Conservation (phyloP, 2,113 vertebrate species). For the Merops nubicus region DNA sequence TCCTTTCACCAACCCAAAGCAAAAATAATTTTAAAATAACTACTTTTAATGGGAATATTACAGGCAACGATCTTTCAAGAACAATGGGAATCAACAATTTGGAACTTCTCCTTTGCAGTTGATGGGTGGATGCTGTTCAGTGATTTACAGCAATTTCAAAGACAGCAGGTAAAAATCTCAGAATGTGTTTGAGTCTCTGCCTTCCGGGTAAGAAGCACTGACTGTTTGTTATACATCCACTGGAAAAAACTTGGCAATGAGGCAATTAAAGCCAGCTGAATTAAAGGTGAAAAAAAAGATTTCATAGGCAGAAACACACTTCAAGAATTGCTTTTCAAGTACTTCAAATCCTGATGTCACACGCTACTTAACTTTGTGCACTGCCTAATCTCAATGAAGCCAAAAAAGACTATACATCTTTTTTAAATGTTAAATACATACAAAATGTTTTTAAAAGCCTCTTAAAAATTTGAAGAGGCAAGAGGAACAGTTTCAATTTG, state of each 20-base stretch:
- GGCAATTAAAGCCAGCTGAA: not conserved
- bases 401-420: not conserved
- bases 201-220: not conserved
- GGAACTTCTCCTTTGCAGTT: not conserved
- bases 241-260: not conserved
- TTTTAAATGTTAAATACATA: not conserved
- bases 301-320: not conserved
- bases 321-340: not conserved
- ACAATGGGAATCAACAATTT: not conserved
- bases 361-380: not conserved
- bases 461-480: not conserved
- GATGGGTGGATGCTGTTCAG: not conserved
- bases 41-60: not conserved
- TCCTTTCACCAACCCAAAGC: not conserved
- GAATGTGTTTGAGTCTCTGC: not conserved
- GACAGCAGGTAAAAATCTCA: not conserved
- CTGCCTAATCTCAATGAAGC: not conserved
- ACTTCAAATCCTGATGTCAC: not conserved
- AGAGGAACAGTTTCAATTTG: not conserved
- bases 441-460: not conserved
- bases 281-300: not conserved
- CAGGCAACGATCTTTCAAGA: not conserved
- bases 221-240: not conserved
- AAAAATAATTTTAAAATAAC: not conserved
- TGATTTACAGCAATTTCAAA: not conserved